A percentile compares a stretch with the other conserved stretches of the same genome.
Evolutionary conservation across 2,797 vertebrate species (phyloP).

Genomic region (Aplochiton taeniatus): DNA sequence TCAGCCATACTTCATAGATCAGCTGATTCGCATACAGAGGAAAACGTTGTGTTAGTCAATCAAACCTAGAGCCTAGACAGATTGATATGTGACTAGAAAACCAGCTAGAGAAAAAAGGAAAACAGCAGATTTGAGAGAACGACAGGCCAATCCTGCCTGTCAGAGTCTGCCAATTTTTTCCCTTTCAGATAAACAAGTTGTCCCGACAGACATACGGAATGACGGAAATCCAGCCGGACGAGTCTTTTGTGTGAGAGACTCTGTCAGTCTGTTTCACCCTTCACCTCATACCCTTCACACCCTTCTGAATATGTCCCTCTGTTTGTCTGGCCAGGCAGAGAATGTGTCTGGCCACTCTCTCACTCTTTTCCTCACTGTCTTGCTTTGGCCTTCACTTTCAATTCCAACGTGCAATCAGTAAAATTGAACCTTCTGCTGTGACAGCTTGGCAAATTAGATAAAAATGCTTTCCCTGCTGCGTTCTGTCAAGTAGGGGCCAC

Average conservation of each 20-base stretch:
- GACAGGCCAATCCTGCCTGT: too few relatives aligned
- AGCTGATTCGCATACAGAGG: neutral
- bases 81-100: neutral
- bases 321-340: conserved; percentile 3
- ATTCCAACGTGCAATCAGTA: neutral
- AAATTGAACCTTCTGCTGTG: neutral
- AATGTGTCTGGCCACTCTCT: neutral
- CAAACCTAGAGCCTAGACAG: neutral
- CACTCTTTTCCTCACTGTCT: neutral
- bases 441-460: neutral
- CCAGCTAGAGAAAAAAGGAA: too few relatives aligned
- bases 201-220: neutral
- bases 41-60: too few relatives aligned
- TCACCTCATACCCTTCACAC: conserved; percentile 1
- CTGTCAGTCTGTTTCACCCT: neutral
- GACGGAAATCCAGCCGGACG: neutral
- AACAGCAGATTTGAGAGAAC: too few relatives aligned
- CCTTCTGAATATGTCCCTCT: neutral
- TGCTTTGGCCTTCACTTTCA: neutral
- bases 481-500: too few relatives aligned
- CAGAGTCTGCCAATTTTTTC: too few relatives aligned
- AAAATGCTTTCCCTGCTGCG: too few relatives aligned
- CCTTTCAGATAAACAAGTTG: too few relatives aligned
- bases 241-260: conserved; percentile 6
- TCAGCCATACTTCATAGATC: conserved; percentile 8